phyloP scores from a whole-genome alignment of 2,797 vertebrate species.

The Sebastes itinus region DNA sequence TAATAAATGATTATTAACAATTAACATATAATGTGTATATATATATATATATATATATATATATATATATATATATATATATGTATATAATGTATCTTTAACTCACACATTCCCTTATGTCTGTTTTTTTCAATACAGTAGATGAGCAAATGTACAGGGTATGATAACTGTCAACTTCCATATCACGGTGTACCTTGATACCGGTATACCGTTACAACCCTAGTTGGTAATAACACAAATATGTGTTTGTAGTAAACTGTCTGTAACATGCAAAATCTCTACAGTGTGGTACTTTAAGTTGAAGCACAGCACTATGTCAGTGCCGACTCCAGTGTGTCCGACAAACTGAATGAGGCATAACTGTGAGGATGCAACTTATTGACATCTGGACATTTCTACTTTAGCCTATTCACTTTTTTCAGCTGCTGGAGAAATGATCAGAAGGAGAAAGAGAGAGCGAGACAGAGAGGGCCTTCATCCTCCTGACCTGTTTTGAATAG shows the following conservation, averaged over 20 bases:
- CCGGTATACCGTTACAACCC: no score
- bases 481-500: conserved; percentile 98
- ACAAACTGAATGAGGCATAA: not conserved
- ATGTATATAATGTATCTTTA: no score
- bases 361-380: conserved; percentile 13
- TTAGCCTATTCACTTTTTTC: not conserved
- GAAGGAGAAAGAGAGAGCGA: not conserved
- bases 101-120: no score
- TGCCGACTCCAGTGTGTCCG: not conserved
- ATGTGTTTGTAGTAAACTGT: not conserved
- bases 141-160: no score
- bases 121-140: no score
- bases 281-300: not conserved
- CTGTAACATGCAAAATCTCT: not conserved
- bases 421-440: conserved; percentile 20
- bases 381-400: conserved; percentile 14
- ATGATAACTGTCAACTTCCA: no score
- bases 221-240: not conserved
- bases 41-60: no score
- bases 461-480: conserved; percentile 62
- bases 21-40: no score
- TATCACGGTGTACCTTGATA: no score
- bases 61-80: no score
- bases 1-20: no score
- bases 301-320: not conserved